A percentile compares a stretch with the other conserved stretches of the same genome.
phyloP scores from a whole-genome alignment of 2,888 invertebrate genomes.

The Branchipolynoe longqiensis region DNA sequence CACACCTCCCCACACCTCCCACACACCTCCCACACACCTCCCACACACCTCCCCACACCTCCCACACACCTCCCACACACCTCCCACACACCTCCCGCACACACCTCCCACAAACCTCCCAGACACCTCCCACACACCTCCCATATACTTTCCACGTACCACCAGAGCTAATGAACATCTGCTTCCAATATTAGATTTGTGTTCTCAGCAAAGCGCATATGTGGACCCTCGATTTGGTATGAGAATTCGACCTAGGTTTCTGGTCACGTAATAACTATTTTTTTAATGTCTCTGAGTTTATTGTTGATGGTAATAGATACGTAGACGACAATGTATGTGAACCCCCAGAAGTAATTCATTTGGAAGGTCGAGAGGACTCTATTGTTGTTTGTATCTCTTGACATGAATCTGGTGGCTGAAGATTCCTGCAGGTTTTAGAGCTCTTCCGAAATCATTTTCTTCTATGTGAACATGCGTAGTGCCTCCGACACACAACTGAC shows the following conservation, averaged over 20 bases:
- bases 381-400: constrained; percentile 53
- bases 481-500: background rate
- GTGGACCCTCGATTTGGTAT: constrained; percentile 1
- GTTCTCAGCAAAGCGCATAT: background rate
- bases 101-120: no score
- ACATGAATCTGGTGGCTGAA: constrained; percentile 54
- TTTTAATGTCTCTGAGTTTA: constrained; percentile 2
- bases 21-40: no score
- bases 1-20: no score
- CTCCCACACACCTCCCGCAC: no score
- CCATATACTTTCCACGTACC: no score
- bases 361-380: constrained; percentile 38
- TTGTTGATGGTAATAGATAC: background rate
- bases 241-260: background rate
- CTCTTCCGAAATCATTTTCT: constrained; percentile 52
- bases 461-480: constrained; percentile 28
- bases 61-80: no score
- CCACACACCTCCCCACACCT: no score
- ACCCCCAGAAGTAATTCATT: background rate
- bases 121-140: no score
- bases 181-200: constrained; percentile 16
- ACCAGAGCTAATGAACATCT: no score
- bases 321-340: constrained; percentile 5
- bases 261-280: background rate
- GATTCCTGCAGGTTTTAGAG: constrained; percentile 57